Conservation (phyloP, 1,140 invertebrate species). For the Macrocentrus cingulum region DNA sequence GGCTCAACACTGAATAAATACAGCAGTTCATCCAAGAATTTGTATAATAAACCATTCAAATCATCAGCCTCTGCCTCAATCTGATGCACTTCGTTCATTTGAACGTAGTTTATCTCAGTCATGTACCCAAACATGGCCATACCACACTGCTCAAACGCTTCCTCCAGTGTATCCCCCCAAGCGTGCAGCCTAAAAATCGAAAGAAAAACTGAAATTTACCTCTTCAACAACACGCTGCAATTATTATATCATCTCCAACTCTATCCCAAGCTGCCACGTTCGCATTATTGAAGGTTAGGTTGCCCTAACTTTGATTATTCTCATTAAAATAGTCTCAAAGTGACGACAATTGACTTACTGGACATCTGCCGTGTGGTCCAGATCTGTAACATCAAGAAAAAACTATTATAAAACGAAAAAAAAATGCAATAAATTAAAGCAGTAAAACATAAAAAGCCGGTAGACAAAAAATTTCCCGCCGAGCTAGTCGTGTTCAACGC, state of each 20-base stretch:
- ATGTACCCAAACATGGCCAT: conserved; percentile 97
- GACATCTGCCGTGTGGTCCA: conserved; percentile 96
- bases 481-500: not conserved
- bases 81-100: conserved; percentile 75
- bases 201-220: conserved; percentile 4
- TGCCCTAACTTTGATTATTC: conserved; percentile 35
- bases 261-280: not conserved
- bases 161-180: conserved; percentile 86
- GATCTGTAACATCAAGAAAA: conserved; percentile 69
- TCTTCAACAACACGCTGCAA: too few species aligned
- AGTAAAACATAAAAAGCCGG: not conserved
- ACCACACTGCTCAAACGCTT: conserved; percentile 94
- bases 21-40: conserved; percentile 93
- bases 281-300: conserved; percentile 40
- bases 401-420: conserved; percentile 28
- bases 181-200: conserved; percentile 71
- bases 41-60: conserved; percentile 83
- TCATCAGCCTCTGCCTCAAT: conserved; percentile 88
- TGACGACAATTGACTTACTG: conserved; percentile 74
- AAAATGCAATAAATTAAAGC: conserved; percentile 5
- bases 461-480: not conserved
- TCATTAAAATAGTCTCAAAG: not conserved
- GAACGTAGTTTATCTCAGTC: conserved; percentile 87
- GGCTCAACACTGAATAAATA: conserved; percentile 93
- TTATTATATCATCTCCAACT: not conserved